Conservation (phyloP, 2,797 vertebrate species). For the Galago senegalensis region DNA sequence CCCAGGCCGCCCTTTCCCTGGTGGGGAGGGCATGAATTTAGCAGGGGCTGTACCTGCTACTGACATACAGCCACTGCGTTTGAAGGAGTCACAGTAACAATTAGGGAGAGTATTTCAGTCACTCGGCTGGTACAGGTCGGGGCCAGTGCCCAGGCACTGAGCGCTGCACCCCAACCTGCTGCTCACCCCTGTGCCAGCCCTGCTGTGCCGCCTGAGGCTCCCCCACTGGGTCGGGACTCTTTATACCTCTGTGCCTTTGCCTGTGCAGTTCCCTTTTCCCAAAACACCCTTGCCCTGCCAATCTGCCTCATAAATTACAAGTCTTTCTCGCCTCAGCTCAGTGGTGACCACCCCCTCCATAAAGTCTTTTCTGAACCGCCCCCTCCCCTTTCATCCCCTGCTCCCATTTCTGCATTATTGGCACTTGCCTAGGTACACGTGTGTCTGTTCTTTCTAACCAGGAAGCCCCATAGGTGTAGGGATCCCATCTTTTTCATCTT, state of each 20-base stretch:
- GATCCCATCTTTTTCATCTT: neutral
- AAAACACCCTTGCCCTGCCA: neutral
- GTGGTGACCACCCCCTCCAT: neutral
- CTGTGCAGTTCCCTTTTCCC: neutral
- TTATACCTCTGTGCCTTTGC: neutral
- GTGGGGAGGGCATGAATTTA: accelerated
- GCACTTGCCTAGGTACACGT: neutral
- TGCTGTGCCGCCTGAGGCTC: neutral
- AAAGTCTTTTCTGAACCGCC: neutral
- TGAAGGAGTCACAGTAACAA: neutral
- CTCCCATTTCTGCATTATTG: neutral
- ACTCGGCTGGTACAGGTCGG: no score
- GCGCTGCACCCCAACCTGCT: neutral
- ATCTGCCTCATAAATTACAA: neutral
- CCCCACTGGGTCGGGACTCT: neutral
- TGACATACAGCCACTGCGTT: neutral
- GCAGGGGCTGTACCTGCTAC: neutral
- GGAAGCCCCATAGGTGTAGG: neutral
- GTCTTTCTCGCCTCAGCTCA: constrained; percentile 9
- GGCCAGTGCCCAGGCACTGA: neutral
- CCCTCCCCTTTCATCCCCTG: neutral
- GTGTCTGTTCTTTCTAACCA: neutral
- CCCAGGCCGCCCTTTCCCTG: accelerated
- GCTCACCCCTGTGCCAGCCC: no score
- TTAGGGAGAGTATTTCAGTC: neutral